Percentiles rank a stretch among this genome's conserved stretches.
Conservation (phyloP, 2,888 invertebrate species). For the Agrochola macilenta region DNA sequence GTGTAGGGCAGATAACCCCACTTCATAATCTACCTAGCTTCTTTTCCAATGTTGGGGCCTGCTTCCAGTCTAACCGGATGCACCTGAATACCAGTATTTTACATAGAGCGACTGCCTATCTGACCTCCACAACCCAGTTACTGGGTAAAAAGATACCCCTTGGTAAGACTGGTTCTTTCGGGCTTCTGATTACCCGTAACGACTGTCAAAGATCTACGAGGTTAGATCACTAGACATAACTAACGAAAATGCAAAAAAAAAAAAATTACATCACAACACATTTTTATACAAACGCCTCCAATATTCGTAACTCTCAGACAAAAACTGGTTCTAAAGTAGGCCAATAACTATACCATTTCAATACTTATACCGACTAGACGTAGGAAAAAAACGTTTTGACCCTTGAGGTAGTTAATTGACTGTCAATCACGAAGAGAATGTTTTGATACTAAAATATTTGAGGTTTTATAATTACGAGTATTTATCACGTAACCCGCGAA, state of each 20-base stretch:
- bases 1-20: too few species aligned
- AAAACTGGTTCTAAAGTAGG: constrained; percentile 50
- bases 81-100: background rate
- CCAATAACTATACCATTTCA: constrained; percentile 47
- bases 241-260: background rate
- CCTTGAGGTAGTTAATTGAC: constrained; percentile 2
- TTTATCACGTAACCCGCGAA: too few species aligned
- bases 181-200: background rate
- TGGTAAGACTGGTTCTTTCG: background rate
- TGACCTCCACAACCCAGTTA: too few species aligned
- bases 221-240: background rate
- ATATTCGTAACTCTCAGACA: constrained; percentile 4
- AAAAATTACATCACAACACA: constrained; percentile 16
- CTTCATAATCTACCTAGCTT: too few species aligned
- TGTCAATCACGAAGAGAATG: background rate
- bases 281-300: background rate
- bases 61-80: background rate
- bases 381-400: constrained; percentile 19
- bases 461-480: too few species aligned
- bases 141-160: too few species aligned
- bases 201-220: background rate
- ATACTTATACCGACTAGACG: background rate
- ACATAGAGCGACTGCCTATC: too few species aligned
- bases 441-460: background rate
- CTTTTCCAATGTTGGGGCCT: background rate